phyloP scores from a whole-genome alignment of 2,113 vertebrate species.

The Crypturellus undulatus region DNA sequence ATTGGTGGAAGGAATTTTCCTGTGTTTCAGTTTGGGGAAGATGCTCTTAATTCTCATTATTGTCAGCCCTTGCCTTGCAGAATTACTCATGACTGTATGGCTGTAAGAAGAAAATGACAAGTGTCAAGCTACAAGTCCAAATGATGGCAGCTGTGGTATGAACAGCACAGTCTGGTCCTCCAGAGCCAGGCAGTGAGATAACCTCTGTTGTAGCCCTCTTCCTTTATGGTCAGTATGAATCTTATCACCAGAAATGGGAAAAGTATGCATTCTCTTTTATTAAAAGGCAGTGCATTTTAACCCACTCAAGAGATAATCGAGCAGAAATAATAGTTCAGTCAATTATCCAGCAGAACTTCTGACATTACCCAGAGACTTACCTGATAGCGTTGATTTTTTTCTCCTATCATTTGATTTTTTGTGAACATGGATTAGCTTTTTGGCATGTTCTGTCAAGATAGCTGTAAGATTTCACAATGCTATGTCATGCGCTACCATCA shows the following conservation, averaged over 20 bases:
- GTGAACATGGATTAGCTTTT: neutral
- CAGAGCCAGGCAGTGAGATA: neutral
- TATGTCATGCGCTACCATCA: neutral
- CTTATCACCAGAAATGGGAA: neutral
- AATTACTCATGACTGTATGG: neutral
- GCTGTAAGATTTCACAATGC: neutral
- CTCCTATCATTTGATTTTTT: neutral
- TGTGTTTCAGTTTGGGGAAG: neutral
- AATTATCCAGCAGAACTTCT: neutral
- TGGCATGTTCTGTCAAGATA: neutral
- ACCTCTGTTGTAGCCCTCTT: neutral
- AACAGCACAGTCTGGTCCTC: rapidly evolving
- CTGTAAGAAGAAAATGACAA: neutral
- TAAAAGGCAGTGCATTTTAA: neutral
- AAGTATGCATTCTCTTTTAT: neutral
- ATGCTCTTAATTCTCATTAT: neutral
- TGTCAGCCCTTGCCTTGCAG: neutral
- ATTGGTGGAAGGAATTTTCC: neutral
- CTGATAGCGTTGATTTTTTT: neutral
- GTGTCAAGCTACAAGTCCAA: neutral
- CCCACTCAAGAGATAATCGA: rapidly evolving
- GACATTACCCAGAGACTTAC: neutral
- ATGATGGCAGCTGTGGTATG: neutral
- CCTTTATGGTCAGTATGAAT: neutral
- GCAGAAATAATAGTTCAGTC: neutral